Percentiles rank a stretch among this genome's conserved stretches.
These are phyloP conservation scores for Psammodynastes pulverulentus DNA, from an alignment of 2,113 vertebrate genomes.

Conservation along the genomic window DNA sequence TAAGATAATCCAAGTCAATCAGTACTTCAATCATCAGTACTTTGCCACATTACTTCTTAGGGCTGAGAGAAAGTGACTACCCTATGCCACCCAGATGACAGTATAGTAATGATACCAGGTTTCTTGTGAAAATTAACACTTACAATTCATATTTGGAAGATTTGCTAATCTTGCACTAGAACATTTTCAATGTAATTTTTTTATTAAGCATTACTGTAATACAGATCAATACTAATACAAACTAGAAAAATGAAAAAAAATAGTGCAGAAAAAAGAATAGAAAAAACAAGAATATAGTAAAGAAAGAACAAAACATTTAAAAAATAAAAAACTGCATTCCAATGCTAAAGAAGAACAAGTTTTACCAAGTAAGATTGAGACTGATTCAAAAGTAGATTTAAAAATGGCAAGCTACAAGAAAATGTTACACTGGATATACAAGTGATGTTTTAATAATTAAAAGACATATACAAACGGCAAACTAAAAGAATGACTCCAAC, in stretches of 20 bases:
- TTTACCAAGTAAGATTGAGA: not conserved
- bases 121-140: not conserved
- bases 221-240: not conserved
- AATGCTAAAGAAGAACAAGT: not conserved
- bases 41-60: not conserved
- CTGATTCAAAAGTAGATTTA: not conserved
- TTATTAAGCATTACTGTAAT: not conserved
- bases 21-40: too few relatives aligned
- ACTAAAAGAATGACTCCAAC: not conserved
- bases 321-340: not conserved
- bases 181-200: not conserved
- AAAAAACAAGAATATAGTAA: not conserved
- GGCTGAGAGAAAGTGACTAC: not conserved
- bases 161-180: not conserved
- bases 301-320: not conserved
- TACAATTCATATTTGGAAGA: not conserved
- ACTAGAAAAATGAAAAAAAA: not conserved
- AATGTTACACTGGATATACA: not conserved
- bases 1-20: too few relatives aligned
- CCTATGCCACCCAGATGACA: not conserved
- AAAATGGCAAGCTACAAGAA: not conserved
- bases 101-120: not conserved
- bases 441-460: not conserved
- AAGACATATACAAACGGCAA: not conserved
- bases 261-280: not conserved